These are phyloP conservation scores for Acanthopleura granulata DNA, from an alignment of 2,888 invertebrate genomes.

Conservation along the genomic window DNA sequence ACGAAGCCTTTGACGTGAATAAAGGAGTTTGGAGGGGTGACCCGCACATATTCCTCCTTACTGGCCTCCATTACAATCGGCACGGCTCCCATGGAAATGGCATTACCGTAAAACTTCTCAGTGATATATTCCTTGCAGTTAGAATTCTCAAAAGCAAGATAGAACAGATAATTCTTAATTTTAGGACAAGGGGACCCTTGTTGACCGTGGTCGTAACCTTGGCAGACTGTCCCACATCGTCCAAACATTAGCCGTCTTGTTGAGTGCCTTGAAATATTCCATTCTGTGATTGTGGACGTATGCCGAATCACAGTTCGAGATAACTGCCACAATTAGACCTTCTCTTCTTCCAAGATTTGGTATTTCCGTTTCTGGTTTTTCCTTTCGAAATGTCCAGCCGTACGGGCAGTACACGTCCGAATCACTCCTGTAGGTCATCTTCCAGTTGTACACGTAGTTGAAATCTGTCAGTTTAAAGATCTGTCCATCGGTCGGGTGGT, in stretches of 20 bases:
- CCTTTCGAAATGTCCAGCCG: not conserved
- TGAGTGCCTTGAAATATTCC: constrained; percentile 1
- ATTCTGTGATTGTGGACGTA: constrained; percentile 13
- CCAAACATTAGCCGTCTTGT: not conserved
- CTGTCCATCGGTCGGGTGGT: constrained; percentile 5
- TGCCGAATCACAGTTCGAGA: not conserved
- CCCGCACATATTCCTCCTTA: not conserved
- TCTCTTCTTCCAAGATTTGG: not conserved
- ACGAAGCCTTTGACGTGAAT: constrained; percentile 5
- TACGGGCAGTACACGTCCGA: constrained; percentile 1
- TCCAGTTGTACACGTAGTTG: constrained; percentile 17
- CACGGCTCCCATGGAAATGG: constrained; percentile 3
- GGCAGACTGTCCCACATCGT: constrained; percentile 2
- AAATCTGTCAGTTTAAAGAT: not conserved
- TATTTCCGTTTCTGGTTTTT: not conserved
- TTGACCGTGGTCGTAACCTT: not conserved
- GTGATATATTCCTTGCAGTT: constrained; percentile 19
- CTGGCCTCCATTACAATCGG: constrained; percentile 13
- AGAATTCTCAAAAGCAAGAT: constrained; percentile 6
- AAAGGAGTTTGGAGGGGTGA: constrained; percentile 8
- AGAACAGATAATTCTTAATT: constrained; percentile 2
- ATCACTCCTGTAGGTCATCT: constrained; percentile 10
- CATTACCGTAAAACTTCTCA: constrained; percentile 14
- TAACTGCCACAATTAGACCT: not conserved
- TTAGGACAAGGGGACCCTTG: not conserved